Evolutionary conservation across 2,888 invertebrate species (phyloP).

Genomic region (Capitulum mitella): DNA sequence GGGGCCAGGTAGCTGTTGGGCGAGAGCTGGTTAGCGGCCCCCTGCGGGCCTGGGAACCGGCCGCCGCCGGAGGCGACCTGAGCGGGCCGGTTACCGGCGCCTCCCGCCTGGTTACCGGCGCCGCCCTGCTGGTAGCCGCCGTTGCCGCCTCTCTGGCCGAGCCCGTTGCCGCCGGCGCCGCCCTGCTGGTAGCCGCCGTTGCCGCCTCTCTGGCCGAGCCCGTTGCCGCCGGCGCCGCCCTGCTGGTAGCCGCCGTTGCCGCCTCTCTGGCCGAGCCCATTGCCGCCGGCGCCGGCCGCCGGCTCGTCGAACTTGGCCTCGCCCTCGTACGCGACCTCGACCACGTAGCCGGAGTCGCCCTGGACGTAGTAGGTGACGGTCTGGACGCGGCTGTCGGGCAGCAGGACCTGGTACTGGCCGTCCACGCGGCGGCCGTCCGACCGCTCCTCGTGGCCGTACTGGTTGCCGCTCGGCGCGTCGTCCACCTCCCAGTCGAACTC

Average conservation of each 20-base stretch:
- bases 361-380: background rate
- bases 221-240: background rate
- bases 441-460: background rate
- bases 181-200: background rate
- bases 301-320: background rate
- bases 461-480: background rate
- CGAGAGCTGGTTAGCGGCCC: background rate
- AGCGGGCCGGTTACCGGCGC: background rate
- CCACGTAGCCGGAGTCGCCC: constrained; percentile 7
- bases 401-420: background rate
- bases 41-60: too few species aligned
- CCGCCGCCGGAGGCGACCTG: too few species aligned
- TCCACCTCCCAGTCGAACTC: constrained; percentile 1
- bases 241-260: background rate
- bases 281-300: background rate
- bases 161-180: background rate
- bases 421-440: constrained; percentile 4
- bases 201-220: background rate
- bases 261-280: background rate
- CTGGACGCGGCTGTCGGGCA: background rate
- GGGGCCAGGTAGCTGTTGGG: background rate
- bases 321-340: background rate
- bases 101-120: background rate
- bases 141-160: background rate
- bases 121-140: background rate